Percentiles rank a stretch among this genome's conserved stretches.
phyloP scores from a whole-genome alignment of 2,888 invertebrate genomes.

The Colostygia pectinataria region DNA sequence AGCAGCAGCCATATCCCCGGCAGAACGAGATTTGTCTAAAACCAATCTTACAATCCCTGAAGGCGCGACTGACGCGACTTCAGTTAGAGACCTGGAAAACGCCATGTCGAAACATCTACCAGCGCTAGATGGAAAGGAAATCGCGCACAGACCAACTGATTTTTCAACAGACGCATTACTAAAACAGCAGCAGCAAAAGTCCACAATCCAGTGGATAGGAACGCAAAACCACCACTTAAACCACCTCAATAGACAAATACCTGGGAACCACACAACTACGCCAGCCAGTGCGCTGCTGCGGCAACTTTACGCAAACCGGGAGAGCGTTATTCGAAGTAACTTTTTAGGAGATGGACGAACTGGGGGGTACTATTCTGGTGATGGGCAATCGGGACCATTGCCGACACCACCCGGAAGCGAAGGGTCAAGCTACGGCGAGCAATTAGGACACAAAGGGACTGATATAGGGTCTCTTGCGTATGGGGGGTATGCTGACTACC shows the following conservation, averaged over 20 bases:
- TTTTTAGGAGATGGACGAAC: conserved; percentile 79
- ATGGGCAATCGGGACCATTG: conserved; percentile 87
- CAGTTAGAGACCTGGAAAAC: conserved; percentile 96
- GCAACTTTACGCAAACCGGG: conserved; percentile 95
- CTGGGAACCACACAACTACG: conserved; percentile 83
- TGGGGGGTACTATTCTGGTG: conserved; percentile 79
- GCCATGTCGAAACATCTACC: conserved; percentile 98
- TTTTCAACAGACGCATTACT: conserved; percentile 93
- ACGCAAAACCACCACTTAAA: conserved; percentile 87
- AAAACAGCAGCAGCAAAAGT: conserved; percentile 90
- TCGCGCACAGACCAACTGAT: conserved; percentile 89
- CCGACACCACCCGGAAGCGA: conserved; percentile 96
- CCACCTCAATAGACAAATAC: conserved; percentile 84
- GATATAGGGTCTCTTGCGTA: conserved; percentile 84
- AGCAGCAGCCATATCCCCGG: conserved; percentile 68
- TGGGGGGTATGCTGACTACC: conserved; percentile 89
- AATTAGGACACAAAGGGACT: conserved; percentile 79
- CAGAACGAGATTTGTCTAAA: conserved; percentile 72
- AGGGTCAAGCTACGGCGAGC: conserved; percentile 87
- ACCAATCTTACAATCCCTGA: conserved; percentile 67
- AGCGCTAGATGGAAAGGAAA: conserved; percentile 78
- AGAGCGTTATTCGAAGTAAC: conserved; percentile 97
- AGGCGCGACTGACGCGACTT: conserved; percentile 78
- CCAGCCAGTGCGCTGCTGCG: conserved; percentile 95
- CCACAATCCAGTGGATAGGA: conserved; percentile 96